Base-by-base conservation (phyloP, 2,113 vertebrate species). In the Microtus pennsylvanicus region DNA sequence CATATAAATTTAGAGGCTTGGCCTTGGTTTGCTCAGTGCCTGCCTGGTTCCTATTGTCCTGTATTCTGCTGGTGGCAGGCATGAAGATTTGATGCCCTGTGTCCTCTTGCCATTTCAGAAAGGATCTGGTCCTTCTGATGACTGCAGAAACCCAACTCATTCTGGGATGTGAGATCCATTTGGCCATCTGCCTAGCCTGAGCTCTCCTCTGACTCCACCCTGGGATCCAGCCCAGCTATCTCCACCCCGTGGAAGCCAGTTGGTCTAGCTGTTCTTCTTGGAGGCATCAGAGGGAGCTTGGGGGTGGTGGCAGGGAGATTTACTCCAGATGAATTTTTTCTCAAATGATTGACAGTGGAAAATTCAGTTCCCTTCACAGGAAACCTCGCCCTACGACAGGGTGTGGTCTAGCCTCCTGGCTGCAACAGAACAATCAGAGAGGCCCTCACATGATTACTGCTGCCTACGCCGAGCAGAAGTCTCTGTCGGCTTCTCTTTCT, bases 281-380 rank as follows among this genome's bases (percentile, higher is more conserved):
- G 9, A 0, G 7, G 35, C 38, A 6, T 19, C 14, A 28, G 70
- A 82, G 33, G 47, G 3, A 91, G 77, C 89, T 88, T 90, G 76
- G 9, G 50, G 45, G 33, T 47, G n/a, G 38, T 91, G 24, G 86
- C 52, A 80, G 9, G 81, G 61, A 80, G 9, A 86, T 93, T 89
- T 74, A 61, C 33, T 50, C 74, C 61, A 50, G 52, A 81, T 80
- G 82, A 92, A 42, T 90, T 94, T 97, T 96, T 97, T 94, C 91
- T 96, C 22, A 52, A 85, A 81, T 96, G 96, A 97, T 47, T 95
- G 94, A 96, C 95, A 88, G 94, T 94, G 94, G 97, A 96, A 97
- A 97, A 93, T 97, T 96, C 94, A 93, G 63, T 96, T 97, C 88
- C 81, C 93, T 94, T 78, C 58, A 0, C 97, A 96, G 96, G 97